Base-by-base conservation (phyloP, 2,113 vertebrate species). In the Xiphophorus couchianus region DNA sequence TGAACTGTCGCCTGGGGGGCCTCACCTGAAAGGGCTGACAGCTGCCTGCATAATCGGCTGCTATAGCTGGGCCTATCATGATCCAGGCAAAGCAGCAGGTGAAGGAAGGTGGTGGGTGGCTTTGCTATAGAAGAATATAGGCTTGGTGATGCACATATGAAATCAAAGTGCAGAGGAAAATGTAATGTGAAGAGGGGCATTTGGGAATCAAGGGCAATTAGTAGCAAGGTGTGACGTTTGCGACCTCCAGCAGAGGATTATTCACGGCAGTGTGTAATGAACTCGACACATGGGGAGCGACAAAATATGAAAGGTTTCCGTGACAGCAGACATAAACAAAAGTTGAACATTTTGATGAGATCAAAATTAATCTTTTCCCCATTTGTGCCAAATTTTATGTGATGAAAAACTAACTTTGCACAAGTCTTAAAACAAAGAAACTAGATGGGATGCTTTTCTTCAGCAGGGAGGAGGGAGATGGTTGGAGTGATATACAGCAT, bases 1-100 rank as follows among this genome's bases (percentile, higher is more conserved):
- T 94, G 91, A 93, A 93, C 92, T 94, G 92, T 94, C 90, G 92
- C 94, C 93, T 85, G 71, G 89, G 92, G 92, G 91, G 86, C 81
- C 92, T 93, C 92, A 93, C 92, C 93, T 93, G 90, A 92, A 88
- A 93, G 84, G 77, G 84, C 91, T 93, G 90, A 93, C 92, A 94
- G 91, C 90, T 92, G 87, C 89, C 91, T 93, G 89, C 91, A 93
- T 93, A 93, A 93, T 94, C 90, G 90, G 84, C 84, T 86, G 76
- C 84, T 81, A 39, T 71, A 70, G 73, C 70, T 81, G 85, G 82
- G 83, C 82, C 80, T n/a, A 12, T 74, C 51, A 58, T 22, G 25
- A 58, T 58, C 51, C 51, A 58, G 51, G 22, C 5, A 58, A 51
- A 17, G 63, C 9, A 12, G 35, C 30, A 64, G 44, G 66, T 58